Percentiles rank a stretch among this genome's conserved stretches.
phyloP scores from a whole-genome alignment of 2,797 vertebrate genomes.

The Sorex maritimensis region DNA sequence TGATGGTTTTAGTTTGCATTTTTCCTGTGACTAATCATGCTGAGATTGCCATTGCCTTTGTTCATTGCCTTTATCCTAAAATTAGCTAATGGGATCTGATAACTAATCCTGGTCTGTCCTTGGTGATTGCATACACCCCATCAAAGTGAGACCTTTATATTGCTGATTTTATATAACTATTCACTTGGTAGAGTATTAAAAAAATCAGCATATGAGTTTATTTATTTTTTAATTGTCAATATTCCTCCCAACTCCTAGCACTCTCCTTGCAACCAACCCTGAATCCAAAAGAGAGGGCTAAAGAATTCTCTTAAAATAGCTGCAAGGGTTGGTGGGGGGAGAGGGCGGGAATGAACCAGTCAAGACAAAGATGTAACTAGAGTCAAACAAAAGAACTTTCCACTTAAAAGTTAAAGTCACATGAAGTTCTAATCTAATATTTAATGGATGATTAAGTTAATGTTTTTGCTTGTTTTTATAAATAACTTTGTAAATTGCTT shows the following conservation, averaged over 20 bases:
- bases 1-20: not conserved
- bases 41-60: not conserved
- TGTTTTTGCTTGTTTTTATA: not conserved
- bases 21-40: not conserved
- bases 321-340: not conserved
- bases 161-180: too few species aligned
- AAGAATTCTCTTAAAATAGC: slow-evolving; percentile 43
- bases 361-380: slow-evolving; percentile 24
- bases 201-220: slow-evolving; percentile 27
- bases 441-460: slow-evolving; percentile 41
- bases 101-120: not conserved
- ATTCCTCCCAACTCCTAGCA: slow-evolving; percentile 37
- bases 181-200: too few species aligned
- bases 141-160: slow-evolving; percentile 1
- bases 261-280: slow-evolving; percentile 38
- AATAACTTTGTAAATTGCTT: not conserved
- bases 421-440: slow-evolving; percentile 33
- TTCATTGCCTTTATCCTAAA: slow-evolving; percentile 53
- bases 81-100: slow-evolving; percentile 18
- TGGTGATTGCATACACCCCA: not conserved
- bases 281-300: slow-evolving; percentile 1
- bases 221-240: slow-evolving; percentile 35
- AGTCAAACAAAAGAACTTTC: slow-evolving; percentile 57
- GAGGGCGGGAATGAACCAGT: not conserved
- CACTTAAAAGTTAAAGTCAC: slow-evolving; percentile 66